Percentiles rank a stretch among this genome's conserved stretches.
Evolutionary conservation across 2,888 invertebrate genomes (phyloP).

Genomic region (Druceiella hillmani): DNA sequence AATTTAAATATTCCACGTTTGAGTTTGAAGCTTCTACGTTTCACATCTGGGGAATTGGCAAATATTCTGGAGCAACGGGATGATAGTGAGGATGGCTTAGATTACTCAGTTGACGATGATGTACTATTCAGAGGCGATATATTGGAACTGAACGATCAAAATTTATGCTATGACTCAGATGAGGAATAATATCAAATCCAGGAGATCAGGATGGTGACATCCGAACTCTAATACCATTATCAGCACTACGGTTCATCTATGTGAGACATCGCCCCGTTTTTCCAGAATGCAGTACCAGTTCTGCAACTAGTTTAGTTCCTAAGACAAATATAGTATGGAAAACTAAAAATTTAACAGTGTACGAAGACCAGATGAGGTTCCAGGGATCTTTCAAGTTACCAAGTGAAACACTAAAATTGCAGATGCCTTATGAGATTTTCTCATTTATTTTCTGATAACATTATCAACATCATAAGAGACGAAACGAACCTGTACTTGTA

Average conservation of each 20-base stretch:
- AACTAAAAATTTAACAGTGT: slow-evolving; percentile 19
- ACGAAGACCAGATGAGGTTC: slow-evolving; percentile 16
- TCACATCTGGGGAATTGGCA: slow-evolving; percentile 8
- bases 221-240: no score
- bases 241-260: no score
- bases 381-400: slow-evolving; percentile 14
- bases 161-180: no score
- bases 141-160: no score
- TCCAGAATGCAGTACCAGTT: slow-evolving; percentile 8
- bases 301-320: slow-evolving; percentile 11
- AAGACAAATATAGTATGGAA: slow-evolving; percentile 19
- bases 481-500: slow-evolving; percentile 9
- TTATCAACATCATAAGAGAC: slow-evolving; percentile 11
- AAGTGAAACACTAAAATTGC: background rate
- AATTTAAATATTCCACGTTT: slow-evolving; percentile 3
- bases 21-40: background rate
- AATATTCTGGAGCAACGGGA: slow-evolving; percentile 10
- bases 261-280: no score
- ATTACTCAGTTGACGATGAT: slow-evolving; percentile 18
- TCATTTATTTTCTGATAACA: slow-evolving; percentile 16
- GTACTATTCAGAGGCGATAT: slow-evolving; percentile 15
- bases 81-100: slow-evolving; percentile 17
- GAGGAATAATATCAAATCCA: no score
- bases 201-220: no score
- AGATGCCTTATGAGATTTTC: slow-evolving; percentile 7